A percentile compares a stretch with the other conserved stretches of the same genome.
These are phyloP conservation scores for Macroteleia sp. DNA, from an alignment of 2,888 invertebrate species.

Conservation along the genomic window DNA sequence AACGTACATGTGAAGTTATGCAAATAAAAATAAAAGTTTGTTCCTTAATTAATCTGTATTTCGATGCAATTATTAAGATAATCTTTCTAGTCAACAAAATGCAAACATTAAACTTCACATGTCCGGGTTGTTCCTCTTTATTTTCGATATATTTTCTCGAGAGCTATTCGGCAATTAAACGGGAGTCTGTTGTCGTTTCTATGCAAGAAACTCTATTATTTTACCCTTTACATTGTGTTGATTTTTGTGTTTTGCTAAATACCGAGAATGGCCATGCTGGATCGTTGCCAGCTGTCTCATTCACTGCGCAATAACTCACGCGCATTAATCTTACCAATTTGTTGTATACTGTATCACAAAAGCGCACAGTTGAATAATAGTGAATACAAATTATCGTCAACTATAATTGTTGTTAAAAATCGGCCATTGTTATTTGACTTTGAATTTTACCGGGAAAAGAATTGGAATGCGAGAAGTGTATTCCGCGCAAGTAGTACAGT, in stretches of 20 bases:
- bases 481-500: constrained; percentile 25
- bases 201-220: constrained; percentile 46
- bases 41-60: background rate
- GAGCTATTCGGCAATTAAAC: constrained; percentile 40
- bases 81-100: constrained; percentile 7
- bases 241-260: constrained; percentile 55
- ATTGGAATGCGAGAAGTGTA: constrained; percentile 2
- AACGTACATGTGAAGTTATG: no score
- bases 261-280: constrained; percentile 34
- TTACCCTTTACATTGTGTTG: constrained; percentile 48
- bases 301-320: constrained; percentile 56
- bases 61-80: constrained; percentile 11
- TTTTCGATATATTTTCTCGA: constrained; percentile 29
- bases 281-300: constrained; percentile 53
- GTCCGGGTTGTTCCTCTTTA: constrained; percentile 1
- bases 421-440: constrained; percentile 14
- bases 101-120: constrained; percentile 16
- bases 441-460: background rate
- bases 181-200: constrained; percentile 24
- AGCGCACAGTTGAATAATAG: constrained; percentile 6
- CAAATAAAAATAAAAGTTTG: background rate
- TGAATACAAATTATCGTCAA: constrained; percentile 24
- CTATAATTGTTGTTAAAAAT: constrained; percentile 46
- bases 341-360: constrained; percentile 38
- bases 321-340: constrained; percentile 61